Percentiles rank a stretch among this genome's conserved stretches.
phyloP scores from a whole-genome alignment of 2,797 vertebrate genomes.

The Sylvia borin region DNA sequence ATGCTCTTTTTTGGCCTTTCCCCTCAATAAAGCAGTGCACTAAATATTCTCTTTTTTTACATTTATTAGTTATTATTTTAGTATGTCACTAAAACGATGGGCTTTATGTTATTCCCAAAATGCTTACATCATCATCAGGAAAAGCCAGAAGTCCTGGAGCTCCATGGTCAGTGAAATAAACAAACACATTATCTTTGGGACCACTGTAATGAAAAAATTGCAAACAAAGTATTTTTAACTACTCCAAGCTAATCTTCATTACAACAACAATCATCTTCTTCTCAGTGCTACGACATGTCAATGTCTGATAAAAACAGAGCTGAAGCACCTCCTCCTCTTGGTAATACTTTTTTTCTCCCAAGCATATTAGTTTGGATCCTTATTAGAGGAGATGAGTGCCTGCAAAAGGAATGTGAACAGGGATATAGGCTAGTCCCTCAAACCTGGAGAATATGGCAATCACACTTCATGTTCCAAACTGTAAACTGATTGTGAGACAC shows the following conservation, averaged over 20 bases:
- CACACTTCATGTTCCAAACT: background rate
- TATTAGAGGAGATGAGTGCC: background rate
- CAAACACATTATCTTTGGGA: slow-evolving; percentile 91
- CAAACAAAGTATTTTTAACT: background rate
- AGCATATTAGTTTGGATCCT: background rate
- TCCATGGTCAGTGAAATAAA: slow-evolving; percentile 97
- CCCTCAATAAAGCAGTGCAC: background rate
- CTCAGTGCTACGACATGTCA: background rate
- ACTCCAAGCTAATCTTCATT: background rate
- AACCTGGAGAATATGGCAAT: background rate
- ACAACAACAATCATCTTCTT: background rate
- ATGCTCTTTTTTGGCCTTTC: background rate
- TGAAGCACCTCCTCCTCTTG: background rate
- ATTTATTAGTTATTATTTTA: background rate
- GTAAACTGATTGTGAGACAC: background rate
- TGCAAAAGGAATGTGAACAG: background rate
- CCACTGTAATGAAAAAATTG: slow-evolving; percentile 80
- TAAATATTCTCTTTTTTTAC: background rate
- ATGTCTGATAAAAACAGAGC: background rate
- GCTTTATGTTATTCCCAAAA: background rate
- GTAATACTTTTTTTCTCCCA: background rate
- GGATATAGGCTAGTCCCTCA: background rate
- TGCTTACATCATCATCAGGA: slow-evolving; percentile 88
- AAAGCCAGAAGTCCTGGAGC: slow-evolving; percentile 91
- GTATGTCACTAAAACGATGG: background rate